Percentiles rank a stretch among this genome's conserved stretches.
Conservation (phyloP, 2,888 invertebrate genomes). For the Anticlea derivata region DNA sequence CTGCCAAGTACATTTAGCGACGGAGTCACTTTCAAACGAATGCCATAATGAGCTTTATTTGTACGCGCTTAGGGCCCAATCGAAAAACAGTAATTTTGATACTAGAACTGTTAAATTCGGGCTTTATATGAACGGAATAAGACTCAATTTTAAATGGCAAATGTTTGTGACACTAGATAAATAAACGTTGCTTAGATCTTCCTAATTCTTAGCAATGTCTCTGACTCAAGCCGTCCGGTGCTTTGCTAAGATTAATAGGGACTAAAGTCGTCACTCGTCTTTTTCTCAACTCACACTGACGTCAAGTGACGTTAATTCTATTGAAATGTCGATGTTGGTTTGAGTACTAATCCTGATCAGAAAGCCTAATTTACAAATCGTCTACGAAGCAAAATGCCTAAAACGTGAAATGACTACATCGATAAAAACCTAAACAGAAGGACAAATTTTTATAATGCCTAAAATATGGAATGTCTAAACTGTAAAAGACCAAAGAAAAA, state of each 20-base stretch:
- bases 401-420: no score
- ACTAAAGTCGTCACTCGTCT: no score
- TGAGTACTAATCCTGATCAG: no score
- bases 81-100: conserved; percentile 24
- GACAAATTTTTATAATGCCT: no score
- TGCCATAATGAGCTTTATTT: conserved; percentile 20
- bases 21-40: conserved; percentile 16
- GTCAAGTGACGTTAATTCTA: no score
- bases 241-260: background rate
- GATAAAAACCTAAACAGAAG: no score
- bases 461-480: no score
- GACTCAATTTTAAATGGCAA: conserved; percentile 19
- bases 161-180: conserved; percentile 10
- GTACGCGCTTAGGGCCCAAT: conserved; percentile 7
- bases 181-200: conserved; percentile 8
- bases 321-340: no score
- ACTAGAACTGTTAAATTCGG: conserved; percentile 40
- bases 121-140: conserved; percentile 13
- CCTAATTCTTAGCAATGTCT: background rate
- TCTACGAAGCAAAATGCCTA: no score
- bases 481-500: no score
- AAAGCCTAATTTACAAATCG: no score
- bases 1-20: conserved; percentile 51
- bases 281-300: no score
- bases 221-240: background rate